These are phyloP conservation scores for Palloptera scutellata DNA, from an alignment of 2,888 invertebrate genomes.

Conservation along the genomic window DNA sequence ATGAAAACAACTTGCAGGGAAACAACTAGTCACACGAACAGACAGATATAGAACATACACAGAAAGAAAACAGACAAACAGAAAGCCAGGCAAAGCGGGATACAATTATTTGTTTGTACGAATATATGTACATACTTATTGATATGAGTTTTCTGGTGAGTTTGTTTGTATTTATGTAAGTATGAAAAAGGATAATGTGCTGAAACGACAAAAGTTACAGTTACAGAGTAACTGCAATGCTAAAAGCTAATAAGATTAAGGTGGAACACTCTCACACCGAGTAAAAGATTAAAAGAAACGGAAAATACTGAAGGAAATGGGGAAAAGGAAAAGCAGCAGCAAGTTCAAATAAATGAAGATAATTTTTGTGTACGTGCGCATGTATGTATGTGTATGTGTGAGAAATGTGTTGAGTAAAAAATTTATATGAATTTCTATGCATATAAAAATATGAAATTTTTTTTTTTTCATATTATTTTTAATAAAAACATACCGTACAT, in stretches of 20 bases:
- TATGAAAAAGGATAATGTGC: neutral
- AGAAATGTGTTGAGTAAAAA: neutral
- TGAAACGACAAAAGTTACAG: conserved; percentile 4
- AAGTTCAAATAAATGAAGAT: too few relatives aligned
- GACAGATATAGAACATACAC: neutral
- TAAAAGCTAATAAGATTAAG: conserved; percentile 4
- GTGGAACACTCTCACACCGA: neutral
- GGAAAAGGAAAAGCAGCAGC: too few relatives aligned
- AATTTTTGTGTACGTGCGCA: too few relatives aligned
- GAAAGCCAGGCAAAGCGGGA: neutral
- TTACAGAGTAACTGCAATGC: neutral
- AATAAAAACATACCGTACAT: too few relatives aligned
- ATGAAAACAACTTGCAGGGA: neutral
- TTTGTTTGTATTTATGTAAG: too few relatives aligned
- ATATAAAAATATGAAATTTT: neutral
- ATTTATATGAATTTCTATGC: neutral
- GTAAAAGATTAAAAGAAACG: neutral
- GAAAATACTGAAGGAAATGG: neutral
- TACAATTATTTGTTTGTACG: neutral
- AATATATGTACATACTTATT: neutral
- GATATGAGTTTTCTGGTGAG: neutral
- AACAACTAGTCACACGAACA: neutral
- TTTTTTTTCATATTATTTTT: neutral
- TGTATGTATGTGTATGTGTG: too few relatives aligned
- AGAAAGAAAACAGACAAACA: neutral